phyloP scores from a whole-genome alignment of 2,113 vertebrate species.

The Alaudala cheleensis region DNA sequence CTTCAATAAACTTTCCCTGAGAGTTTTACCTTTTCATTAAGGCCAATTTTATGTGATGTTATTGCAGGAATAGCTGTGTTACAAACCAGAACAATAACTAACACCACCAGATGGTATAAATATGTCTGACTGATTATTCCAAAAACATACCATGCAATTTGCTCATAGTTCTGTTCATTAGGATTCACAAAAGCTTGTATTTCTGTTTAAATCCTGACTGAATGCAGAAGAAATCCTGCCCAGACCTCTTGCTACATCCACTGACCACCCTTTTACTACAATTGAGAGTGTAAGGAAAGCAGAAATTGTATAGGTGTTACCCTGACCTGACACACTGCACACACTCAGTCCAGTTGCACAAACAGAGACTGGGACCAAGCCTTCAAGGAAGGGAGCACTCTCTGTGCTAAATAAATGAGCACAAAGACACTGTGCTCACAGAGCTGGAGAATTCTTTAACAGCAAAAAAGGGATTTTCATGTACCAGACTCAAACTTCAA shows the following conservation, averaged over 20 bases:
- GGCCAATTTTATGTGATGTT: neutral
- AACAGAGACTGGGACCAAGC: neutral
- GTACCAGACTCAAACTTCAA: neutral
- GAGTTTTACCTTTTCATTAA: neutral
- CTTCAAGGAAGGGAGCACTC: neutral
- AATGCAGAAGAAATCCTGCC: neutral
- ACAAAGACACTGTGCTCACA: neutral
- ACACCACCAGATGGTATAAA: neutral
- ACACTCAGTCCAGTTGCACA: neutral
- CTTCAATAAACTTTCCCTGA: neutral
- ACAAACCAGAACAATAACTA: neutral
- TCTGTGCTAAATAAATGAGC: neutral
- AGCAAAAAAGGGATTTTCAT: neutral
- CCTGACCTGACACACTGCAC: rapidly evolving
- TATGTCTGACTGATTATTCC: neutral
- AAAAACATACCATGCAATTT: neutral
- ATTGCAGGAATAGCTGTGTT: neutral
- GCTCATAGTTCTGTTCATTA: neutral
- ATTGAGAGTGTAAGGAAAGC: neutral
- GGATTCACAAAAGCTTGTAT: neutral
- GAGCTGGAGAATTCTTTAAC: neutral
- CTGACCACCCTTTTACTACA: neutral
- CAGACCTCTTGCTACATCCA: constrained; percentile 9
- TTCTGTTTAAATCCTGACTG: constrained; percentile 18
- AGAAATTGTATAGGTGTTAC: neutral